Conservation (phyloP, 2,888 invertebrate genomes). For the Incurvaria masculella region DNA sequence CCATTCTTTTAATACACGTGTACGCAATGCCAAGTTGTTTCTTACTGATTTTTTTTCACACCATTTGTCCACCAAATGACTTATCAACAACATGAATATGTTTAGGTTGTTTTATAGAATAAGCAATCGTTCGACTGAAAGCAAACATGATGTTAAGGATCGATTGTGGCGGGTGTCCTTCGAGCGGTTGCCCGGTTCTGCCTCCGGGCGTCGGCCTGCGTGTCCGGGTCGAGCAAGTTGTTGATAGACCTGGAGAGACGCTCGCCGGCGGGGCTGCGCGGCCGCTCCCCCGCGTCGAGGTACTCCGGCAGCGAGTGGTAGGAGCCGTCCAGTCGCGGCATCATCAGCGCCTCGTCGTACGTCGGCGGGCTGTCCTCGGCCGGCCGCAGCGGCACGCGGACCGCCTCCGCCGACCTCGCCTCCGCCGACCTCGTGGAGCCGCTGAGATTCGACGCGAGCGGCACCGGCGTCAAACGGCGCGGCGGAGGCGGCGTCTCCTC, state of each 20-base stretch:
- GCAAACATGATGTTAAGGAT: too few relatives aligned
- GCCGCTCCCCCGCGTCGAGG: conserved; percentile 34
- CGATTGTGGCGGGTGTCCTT: too few relatives aligned
- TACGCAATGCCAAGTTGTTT: too few relatives aligned
- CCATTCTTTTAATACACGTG: too few relatives aligned
- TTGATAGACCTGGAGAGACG: conserved; percentile 45
- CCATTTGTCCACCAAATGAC: too few relatives aligned
- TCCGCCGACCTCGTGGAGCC: conserved; percentile 18
- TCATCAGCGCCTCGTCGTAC: conserved; percentile 72
- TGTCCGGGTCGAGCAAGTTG: conserved; percentile 37
- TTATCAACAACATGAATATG: too few relatives aligned
- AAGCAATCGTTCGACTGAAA: too few relatives aligned
- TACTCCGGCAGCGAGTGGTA: conserved; percentile 56
- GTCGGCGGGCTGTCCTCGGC: conserved; percentile 60
- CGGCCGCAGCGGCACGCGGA: conserved; percentile 30
- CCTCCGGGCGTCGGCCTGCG: conserved; percentile 23
- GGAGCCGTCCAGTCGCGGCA: conserved; percentile 65
- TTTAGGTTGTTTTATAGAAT: too few relatives aligned
- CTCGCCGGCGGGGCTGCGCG: conserved; percentile 19
- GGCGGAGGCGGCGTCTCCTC: conserved; percentile 30
- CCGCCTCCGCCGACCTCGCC: conserved; percentile 29
- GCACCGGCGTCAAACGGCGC: conserved; percentile 34
- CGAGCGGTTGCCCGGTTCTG: too few relatives aligned
- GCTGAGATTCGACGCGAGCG: conserved; percentile 36
- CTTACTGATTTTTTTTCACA: too few relatives aligned